phyloP scores from a whole-genome alignment of 2,113 vertebrate species.

The Pollachius pollachius region DNA sequence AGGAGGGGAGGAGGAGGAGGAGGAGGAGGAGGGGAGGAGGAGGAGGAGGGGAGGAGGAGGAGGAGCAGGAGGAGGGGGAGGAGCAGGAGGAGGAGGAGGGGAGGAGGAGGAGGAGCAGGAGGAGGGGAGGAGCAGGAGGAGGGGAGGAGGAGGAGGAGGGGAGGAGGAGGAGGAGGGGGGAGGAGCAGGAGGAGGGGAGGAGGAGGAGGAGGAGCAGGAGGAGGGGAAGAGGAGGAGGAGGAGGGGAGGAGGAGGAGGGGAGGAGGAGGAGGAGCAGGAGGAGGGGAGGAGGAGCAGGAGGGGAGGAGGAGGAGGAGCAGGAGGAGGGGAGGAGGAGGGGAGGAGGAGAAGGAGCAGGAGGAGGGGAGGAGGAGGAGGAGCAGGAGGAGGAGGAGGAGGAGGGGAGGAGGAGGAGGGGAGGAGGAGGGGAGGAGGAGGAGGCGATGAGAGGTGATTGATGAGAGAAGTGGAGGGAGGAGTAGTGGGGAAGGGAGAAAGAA shows the following conservation, averaged over 20 bases:
- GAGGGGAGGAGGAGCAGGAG: neutral
- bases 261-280: slow-evolving; percentile 15
- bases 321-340: neutral
- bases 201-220: neutral
- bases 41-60: slow-evolving; percentile 6
- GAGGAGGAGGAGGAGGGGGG: neutral
- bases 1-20: slow-evolving; percentile 5
- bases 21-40: neutral
- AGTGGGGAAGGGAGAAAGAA: neutral
- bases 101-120: slow-evolving; percentile 7
- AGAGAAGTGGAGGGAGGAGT: slow-evolving; percentile 15
- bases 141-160: neutral
- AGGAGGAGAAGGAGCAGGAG: slow-evolving; percentile 8
- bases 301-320: neutral
- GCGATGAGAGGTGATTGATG: neutral
- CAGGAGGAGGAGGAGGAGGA: no score
- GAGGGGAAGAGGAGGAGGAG: no score
- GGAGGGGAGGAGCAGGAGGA: neutral
- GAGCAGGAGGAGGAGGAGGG: neutral
- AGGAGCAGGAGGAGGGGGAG: neutral
- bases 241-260: neutral
- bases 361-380: neutral
- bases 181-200: neutral
- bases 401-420: neutral
- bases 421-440: neutral